Evolutionary conservation across 2,113 vertebrate genomes (phyloP), one percentile per base, ranked within the genome.

Genomic region (Chaetorhynchus papuensis): DNA sequence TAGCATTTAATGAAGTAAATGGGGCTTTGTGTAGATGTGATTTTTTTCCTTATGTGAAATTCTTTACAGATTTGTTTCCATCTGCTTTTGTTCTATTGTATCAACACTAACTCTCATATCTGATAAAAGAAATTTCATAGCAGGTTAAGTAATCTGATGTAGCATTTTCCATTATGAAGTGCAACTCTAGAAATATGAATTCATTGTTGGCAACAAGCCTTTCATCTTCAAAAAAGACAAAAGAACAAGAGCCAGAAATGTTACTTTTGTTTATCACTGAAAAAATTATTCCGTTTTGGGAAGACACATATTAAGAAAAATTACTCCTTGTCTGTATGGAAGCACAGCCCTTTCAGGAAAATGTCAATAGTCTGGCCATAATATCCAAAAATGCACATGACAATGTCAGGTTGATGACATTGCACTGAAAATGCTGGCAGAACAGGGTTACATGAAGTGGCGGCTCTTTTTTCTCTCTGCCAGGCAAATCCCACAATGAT

Each of bases 51-150:
- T 70, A 63, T 26, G 54, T 56, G 52, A 86, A 83, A 80, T 63
- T 77, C 37, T 90, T 93, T 86, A 83, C 44, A 90, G 60, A 82
- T 90, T 89, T 92, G 8, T 68, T 94, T 93, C 61, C 60, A 90
- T 71, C 64, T 59, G 57, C 31, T 91, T 82, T 65, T 57, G 31
- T 20, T 56, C 59, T 52, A 35, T 54, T 2, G 10, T 39, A 66
- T 52, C 78, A 77, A 66, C 31, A 88, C 33, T 33, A 83, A 71
- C 35, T 87, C 81, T 37, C 44, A 75, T 57, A 75, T 64, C 41
- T 45, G 76, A 86, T 44, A 93, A 88, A 90, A 83, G 22, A 66
- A 80, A 92, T n/a, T 42, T 80, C 44, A 47, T 61, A 86, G 37
- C 41, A 75, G 41, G 53, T 90, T 92, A 93, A 93, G 68, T 69